Base-by-base conservation (phyloP, 2,888 invertebrate genomes). In the Acrocera orbiculus region DNA sequence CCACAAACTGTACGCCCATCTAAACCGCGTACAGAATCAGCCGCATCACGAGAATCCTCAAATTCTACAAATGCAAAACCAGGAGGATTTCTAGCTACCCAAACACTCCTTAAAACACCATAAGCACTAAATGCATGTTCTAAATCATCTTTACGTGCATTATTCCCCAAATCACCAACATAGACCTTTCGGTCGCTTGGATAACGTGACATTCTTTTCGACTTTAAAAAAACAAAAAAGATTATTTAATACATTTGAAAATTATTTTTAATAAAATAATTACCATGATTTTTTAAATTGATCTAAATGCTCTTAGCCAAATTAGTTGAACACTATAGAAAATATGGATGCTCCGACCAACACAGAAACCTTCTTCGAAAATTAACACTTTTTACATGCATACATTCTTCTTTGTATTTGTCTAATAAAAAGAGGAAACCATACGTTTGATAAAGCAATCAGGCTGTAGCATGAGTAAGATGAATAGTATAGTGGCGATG, bases 61-160 rank as follows among this genome's bases (percentile, higher is more conserved):
- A 83, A 90, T 56, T 90, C 89, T 3, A 90, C 86, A 61, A 90
- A 90, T 6, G 89, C 90, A 61, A 92, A 90, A 33, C 90, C 93
- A 37, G 93, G 90, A 9, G 58, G 58, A 58, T 93, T 90, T 46
- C 92, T 69, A 0, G 93, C 93, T n/a, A 95, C 90, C 93, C 93
- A 95, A 28, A 93, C 92, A 63, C 87, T 92, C 49, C 85, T 71
- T 47, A 93, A 63, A 2, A 85, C 80, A 9, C 93, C 93, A 53
- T 89, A 93, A 49, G 87, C 81, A 38, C 81, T 76, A 62, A 93
- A 95, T 11, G 86, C 82, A 56, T 87, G 83, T 63, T 93, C 92
- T 36, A 89, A 66, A 61, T 90, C 90, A 49, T 87, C 83, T 63
- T 90, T 89, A 39, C 87, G 82, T 20, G 92, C 90, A 49, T 73